Evolutionary conservation across 2,888 invertebrate genomes (phyloP), one percentile per base, ranked within the genome.

Genomic region (Hemicrepidius hirtus): DNA sequence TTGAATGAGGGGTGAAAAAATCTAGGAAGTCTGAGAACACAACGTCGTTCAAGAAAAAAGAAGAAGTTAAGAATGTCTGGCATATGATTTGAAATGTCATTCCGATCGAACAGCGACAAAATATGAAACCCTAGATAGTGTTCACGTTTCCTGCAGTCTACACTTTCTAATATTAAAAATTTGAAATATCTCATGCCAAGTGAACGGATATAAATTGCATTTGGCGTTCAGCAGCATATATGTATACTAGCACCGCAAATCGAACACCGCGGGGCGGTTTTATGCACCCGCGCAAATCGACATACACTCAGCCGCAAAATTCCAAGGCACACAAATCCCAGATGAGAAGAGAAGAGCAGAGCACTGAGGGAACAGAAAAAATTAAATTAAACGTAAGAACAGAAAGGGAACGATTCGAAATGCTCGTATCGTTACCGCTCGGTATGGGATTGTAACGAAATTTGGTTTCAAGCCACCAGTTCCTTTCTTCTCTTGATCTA

Each of bases 201-300:
- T 49, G 69, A 69, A 69, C n/a, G 53, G 44, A 69, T 63, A 69
- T 69, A 69, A 69, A 69, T 69, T 69, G 69, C 69, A 69, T 69
- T 69, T 69, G 69, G 63, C 63, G 62, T 41, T 41, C 16, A 28
- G 35, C 16, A 28, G 35, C 40, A 49, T 60, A 63, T 35, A 55
- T 55, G 16, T 50, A 53, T 57, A 55, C 24, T 18, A n/a, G n/a
- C n/a, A 44, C 62, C 63, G 32, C 62, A 57, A 69, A 69, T 69
- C 53, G 69, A 69, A 69, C 69, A 69, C 63, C 69, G 55, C 69
- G 57, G 57, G 57, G 50, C 21, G 67, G 62, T 50, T 63, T 60
- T 65, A 37, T 65, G 64, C 64, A 53, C 18, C 53, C 28, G 20
- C 37, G 37, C 12, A 65, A 63, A 65, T 53, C 50, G 64, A 53